These are phyloP conservation scores for Oikopleura vanhoeffeni DNA, from an alignment of 23 tunicate species.

Conservation along the genomic window DNA sequence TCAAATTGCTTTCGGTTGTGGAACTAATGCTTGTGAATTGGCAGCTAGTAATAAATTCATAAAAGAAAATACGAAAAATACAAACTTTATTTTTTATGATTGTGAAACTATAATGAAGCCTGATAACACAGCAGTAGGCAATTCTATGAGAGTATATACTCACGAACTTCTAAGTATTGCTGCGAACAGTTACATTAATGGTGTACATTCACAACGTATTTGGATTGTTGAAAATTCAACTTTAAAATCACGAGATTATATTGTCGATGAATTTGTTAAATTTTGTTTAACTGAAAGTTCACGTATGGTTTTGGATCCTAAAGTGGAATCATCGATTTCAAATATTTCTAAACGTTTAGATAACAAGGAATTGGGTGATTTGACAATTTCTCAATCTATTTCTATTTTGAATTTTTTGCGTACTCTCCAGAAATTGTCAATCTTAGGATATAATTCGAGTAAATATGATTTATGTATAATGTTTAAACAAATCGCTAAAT, in stretches of 20 bases:
- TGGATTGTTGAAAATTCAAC: not conserved
- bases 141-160: not conserved
- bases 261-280: not conserved
- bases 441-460: not conserved
- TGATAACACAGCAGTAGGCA: not conserved
- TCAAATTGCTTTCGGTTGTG: not conserved
- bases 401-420: not conserved
- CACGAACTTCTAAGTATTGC: not conserved
- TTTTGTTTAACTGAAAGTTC: not conserved
- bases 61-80: not conserved
- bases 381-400: not conserved
- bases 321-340: not conserved
- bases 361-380: not conserved
- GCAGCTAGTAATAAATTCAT: not conserved
- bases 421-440: not conserved
- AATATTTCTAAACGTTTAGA: too few species aligned
- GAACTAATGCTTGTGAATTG: not conserved
- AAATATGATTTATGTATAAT: not conserved
- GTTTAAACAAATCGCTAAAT: not conserved
- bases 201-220: not conserved
- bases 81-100: not conserved
- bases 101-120: not conserved
- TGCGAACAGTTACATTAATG: not conserved
- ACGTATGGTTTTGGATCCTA: not conserved
- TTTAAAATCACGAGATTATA: not conserved